A percentile compares a stretch with the other conserved stretches of the same genome.
These are phyloP conservation scores for Polymixis flavicincta DNA, from an alignment of 2,888 invertebrate species.

Conservation along the genomic window DNA sequence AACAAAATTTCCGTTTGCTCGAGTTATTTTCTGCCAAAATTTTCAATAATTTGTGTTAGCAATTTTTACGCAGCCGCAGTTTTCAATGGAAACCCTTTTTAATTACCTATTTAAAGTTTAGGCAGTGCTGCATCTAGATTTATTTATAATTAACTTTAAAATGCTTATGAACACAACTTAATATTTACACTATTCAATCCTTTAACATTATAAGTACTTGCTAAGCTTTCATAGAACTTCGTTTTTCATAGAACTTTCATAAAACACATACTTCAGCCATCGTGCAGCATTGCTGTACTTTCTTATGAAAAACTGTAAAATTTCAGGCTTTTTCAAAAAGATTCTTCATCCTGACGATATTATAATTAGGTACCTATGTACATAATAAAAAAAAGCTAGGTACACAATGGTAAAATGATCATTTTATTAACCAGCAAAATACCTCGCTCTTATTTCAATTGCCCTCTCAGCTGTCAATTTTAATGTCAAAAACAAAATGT, in stretches of 20 bases:
- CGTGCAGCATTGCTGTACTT: no score
- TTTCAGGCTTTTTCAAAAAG: no score
- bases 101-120: neutral
- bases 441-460: neutral
- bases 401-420: neutral
- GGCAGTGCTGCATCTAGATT: neutral
- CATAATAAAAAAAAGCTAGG: no score
- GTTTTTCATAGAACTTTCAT: no score
- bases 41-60: neutral
- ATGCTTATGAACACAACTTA: neutral
- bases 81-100: neutral
- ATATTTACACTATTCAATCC: no score
- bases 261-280: no score
- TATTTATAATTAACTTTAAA: neutral
- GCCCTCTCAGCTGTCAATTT: neutral
- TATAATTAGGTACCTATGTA: no score
- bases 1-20: neutral
- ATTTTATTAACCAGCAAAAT: neutral
- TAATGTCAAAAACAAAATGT: neutral
- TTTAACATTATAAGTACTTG: no score
- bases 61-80: neutral
- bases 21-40: neutral
- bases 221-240: no score
- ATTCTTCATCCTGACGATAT: no score
- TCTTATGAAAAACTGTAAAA: no score